phyloP scores from a whole-genome alignment of 35 echinoderm and acorn worm genomes.

The Patiria miniata region DNA sequence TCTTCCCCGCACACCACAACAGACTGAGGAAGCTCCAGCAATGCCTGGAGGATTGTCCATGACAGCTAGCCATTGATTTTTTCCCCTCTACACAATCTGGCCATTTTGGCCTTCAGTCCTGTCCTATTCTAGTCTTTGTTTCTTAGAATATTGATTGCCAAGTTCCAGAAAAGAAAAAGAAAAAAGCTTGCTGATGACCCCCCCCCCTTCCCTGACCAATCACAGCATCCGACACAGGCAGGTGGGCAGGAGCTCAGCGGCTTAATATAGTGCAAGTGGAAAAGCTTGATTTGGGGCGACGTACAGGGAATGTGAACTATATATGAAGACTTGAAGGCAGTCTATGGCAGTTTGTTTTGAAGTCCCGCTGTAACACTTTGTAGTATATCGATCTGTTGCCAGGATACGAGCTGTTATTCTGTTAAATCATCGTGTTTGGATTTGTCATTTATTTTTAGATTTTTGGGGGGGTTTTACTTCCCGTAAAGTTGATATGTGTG shows the following conservation, averaged over 20 bases:
- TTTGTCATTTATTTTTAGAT: too few species aligned
- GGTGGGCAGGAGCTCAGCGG: background rate
- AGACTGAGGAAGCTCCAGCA: background rate
- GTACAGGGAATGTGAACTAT: background rate
- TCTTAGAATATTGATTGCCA: background rate
- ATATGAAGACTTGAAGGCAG: too few species aligned
- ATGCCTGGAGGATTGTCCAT: background rate
- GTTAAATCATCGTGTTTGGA: too few species aligned
- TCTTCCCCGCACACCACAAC: background rate
- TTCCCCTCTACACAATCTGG: background rate
- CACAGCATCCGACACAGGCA: background rate
- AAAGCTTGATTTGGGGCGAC: background rate
- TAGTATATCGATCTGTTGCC: too few species aligned
- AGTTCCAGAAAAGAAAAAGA: background rate
- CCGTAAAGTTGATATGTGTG: too few species aligned
- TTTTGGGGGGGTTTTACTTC: too few species aligned
- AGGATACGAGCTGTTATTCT: too few species aligned
- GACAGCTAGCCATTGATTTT: slow-evolving; percentile 15
- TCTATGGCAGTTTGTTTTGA: too few species aligned
- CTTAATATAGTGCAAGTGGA: background rate
- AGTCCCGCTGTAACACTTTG: too few species aligned
- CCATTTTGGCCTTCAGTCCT: slow-evolving; percentile 15
- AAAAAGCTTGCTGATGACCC: background rate
- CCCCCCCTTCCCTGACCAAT: background rate
- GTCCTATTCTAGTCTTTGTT: background rate